phyloP scores from a whole-genome alignment of 2,113 vertebrate genomes.

The Pyrgilauda ruficollis region DNA sequence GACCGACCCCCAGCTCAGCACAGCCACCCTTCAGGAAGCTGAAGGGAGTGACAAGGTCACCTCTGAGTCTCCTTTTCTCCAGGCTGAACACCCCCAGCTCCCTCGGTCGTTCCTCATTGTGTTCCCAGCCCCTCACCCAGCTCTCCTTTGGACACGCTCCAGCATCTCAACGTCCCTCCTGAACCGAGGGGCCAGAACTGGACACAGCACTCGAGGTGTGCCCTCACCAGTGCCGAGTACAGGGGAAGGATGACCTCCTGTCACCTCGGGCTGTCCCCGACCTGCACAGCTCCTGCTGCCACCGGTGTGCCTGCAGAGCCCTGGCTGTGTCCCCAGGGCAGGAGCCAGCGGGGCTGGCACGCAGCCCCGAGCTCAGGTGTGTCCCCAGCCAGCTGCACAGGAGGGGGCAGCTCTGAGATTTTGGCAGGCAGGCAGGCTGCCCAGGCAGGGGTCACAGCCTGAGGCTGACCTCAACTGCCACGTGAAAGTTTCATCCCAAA shows the following conservation, averaged over 20 bases:
- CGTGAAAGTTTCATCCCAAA: not conserved
- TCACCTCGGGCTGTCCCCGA: not conserved
- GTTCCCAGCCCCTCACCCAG: too few relatives aligned
- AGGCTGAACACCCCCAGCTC: too few relatives aligned
- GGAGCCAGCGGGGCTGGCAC: not conserved
- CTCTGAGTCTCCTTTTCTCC: too few relatives aligned
- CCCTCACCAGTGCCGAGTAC: not conserved
- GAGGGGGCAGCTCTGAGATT: not conserved
- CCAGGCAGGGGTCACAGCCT: not conserved
- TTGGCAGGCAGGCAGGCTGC: not conserved
- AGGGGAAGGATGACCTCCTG: not conserved
- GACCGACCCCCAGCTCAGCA: too few relatives aligned
- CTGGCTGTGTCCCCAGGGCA: not conserved
- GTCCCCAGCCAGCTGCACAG: fast-evolving
- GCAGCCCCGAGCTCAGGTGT: not conserved
- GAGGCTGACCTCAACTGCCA: not conserved
- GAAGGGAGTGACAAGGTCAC: too few relatives aligned
- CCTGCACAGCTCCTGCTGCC: not conserved
- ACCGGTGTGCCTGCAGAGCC: not conserved
- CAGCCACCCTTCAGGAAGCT: too few relatives aligned
- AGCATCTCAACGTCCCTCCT: too few relatives aligned
- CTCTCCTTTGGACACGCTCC: too few relatives aligned
- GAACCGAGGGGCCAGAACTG: too few relatives aligned
- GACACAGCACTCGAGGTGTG: not conserved
- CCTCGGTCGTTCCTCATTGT: too few relatives aligned